phyloP scores from a whole-genome alignment of 2,888 invertebrate species.

The Blastobasis lacticolella region DNA sequence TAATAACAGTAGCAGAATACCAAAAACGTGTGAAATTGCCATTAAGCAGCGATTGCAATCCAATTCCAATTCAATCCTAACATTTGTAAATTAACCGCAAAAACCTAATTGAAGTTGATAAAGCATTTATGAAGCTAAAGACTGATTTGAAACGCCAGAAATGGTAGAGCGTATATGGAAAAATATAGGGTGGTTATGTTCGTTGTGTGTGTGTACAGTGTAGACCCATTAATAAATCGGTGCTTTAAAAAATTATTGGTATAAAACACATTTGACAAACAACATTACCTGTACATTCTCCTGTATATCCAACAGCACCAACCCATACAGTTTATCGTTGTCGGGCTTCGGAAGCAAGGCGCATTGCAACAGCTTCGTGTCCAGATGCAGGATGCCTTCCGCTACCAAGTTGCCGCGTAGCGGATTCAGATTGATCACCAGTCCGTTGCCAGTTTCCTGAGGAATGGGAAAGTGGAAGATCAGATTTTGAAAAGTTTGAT shows the following conservation, averaged over 20 bases:
- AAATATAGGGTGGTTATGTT: too few relatives aligned
- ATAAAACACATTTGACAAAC: not conserved
- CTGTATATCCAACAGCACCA: constrained; percentile 81
- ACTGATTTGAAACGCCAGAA: too few relatives aligned
- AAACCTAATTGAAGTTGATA: too few relatives aligned
- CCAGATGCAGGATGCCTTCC: constrained; percentile 70
- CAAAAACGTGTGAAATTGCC: too few relatives aligned
- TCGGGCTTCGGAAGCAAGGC: constrained; percentile 81
- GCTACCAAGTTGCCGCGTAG: constrained; percentile 83
- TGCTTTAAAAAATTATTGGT: not conserved
- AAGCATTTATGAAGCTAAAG: too few relatives aligned
- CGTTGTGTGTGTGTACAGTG: too few relatives aligned
- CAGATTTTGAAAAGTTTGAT: too few relatives aligned
- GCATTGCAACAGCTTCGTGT: constrained; percentile 82
- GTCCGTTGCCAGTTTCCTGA: constrained; percentile 77
- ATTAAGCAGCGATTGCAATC: too few relatives aligned
- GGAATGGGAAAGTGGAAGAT: constrained; percentile 4
- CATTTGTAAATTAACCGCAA: too few relatives aligned
- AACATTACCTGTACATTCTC: constrained; percentile 75
- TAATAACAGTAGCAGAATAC: too few relatives aligned
- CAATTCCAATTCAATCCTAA: too few relatives aligned
- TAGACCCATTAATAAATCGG: not conserved
- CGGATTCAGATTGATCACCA: constrained; percentile 91
- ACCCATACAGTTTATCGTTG: constrained; percentile 83
- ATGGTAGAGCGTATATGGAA: too few relatives aligned